A percentile compares a stretch with the other conserved stretches of the same genome.
These are phyloP conservation scores for Polypterus bichir DNA, from an alignment of 2,113 vertebrate genomes.

Conservation along the genomic window DNA sequence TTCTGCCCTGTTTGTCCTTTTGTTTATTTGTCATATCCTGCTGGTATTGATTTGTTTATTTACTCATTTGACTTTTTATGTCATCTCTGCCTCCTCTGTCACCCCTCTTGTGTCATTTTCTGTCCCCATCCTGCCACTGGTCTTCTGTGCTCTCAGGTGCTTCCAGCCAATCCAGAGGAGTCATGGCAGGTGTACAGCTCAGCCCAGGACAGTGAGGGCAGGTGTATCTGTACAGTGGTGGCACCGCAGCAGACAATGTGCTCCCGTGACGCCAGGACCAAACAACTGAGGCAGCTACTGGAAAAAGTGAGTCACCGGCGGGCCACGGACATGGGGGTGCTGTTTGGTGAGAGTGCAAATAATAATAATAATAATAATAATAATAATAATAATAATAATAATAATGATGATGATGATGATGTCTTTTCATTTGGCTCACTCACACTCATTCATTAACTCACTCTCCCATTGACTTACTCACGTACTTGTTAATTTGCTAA, in stretches of 20 bases:
- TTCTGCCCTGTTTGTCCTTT: neutral
- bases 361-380: no score
- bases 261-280: conserved; percentile 88
- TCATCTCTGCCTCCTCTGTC: neutral
- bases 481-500: no score
- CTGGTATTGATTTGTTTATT: no score
- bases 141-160: conserved; percentile 49
- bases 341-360: no score
- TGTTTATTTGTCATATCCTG: no score
- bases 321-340: neutral
- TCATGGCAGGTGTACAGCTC: conserved; percentile 99
- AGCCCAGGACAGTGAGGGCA: conserved; percentile 92
- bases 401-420: no score
- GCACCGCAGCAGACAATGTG: conserved; percentile 97
- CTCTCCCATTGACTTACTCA: no score
- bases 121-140: neutral
- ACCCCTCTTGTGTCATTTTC: neutral
- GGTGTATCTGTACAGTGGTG: conserved; percentile 96
- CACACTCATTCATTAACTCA: no score
- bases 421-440: no score
- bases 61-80: neutral
- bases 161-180: conserved; percentile 91
- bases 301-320: conserved; percentile 72
- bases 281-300: conserved; percentile 93
- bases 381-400: no score